Evolutionary conservation across 2,797 vertebrate species (phyloP).

Genomic region (Knipowitschia caucasica): DNA sequence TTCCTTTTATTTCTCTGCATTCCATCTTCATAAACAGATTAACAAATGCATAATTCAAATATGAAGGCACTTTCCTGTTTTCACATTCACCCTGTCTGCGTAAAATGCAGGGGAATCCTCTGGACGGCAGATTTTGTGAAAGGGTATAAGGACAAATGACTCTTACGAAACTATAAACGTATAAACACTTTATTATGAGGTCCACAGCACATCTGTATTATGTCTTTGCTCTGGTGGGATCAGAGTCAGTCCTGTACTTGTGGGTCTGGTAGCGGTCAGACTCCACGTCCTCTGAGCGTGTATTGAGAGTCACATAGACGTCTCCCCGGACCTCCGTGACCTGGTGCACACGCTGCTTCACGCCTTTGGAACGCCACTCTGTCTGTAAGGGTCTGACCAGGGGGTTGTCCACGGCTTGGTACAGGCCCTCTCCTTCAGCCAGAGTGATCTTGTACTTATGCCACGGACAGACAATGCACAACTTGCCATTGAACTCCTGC

Average conservation of each 20-base stretch:
- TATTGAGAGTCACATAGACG: slow-evolving; percentile 82
- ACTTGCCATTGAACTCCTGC: slow-evolving; percentile 83
- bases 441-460: slow-evolving; percentile 94
- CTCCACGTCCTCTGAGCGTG: slow-evolving; percentile 72
- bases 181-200: background rate
- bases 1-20: too few species aligned
- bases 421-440: slow-evolving; percentile 86
- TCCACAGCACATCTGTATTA: background rate
- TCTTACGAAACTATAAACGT: too few species aligned
- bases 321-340: slow-evolving; percentile 79
- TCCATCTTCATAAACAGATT: too few species aligned
- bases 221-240: slow-evolving; percentile 13
- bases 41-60: too few species aligned
- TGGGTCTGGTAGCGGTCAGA: slow-evolving; percentile 87
- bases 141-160: too few species aligned
- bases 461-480: slow-evolving; percentile 92
- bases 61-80: too few species aligned
- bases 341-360: slow-evolving; percentile 88
- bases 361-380: slow-evolving; percentile 86
- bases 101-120: too few species aligned
- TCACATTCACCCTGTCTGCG: too few species aligned
- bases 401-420: slow-evolving; percentile 83
- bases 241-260: slow-evolving; percentile 58
- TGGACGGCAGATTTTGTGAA: too few species aligned
- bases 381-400: slow-evolving; percentile 75